A percentile compares a stretch with the other conserved stretches of the same genome.
phyloP scores from a whole-genome alignment of 2,797 vertebrate species.

The Cuculus canorus region DNA sequence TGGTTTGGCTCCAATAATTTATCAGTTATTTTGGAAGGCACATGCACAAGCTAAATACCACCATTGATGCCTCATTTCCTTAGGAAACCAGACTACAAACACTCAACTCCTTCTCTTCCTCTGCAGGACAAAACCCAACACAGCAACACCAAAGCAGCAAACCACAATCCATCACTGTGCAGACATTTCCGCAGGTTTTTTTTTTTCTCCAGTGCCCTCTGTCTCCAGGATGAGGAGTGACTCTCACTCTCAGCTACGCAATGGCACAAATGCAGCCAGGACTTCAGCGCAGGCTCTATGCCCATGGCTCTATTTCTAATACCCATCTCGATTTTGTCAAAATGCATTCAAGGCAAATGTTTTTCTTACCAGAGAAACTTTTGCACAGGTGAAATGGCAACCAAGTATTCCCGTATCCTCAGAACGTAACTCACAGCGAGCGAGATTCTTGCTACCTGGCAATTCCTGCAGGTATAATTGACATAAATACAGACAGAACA shows the following conservation, averaged over 20 bases:
- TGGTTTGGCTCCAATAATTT: not conserved
- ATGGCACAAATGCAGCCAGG: not conserved
- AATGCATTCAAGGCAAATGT: not conserved
- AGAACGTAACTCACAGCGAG: conserved; percentile 59
- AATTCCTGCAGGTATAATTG: conserved; percentile 20
- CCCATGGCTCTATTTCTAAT: not conserved
- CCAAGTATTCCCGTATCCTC: not conserved
- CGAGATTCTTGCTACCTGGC: not conserved
- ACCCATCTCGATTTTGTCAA: not conserved
- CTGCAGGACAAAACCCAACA: conserved; percentile 7
- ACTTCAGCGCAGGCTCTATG: not conserved
- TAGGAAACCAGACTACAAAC: conserved; percentile 50
- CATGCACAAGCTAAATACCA: conserved; percentile 1
- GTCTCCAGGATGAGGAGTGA: not conserved
- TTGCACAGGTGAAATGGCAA: conserved; percentile 76
- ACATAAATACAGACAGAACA: not conserved
- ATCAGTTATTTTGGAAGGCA: not conserved
- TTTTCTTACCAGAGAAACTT: conserved; percentile 71
- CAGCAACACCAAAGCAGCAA: not conserved
- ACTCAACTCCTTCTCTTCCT: conserved; percentile 38
- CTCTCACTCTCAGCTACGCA: not conserved
- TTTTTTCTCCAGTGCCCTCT: not conserved
- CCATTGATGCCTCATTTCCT: conserved; percentile 45
- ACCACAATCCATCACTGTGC: not conserved
- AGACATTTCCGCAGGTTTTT: not conserved